phyloP scores from a whole-genome alignment of 2,888 invertebrate genomes.

The Polylopha cassiicola region DNA sequence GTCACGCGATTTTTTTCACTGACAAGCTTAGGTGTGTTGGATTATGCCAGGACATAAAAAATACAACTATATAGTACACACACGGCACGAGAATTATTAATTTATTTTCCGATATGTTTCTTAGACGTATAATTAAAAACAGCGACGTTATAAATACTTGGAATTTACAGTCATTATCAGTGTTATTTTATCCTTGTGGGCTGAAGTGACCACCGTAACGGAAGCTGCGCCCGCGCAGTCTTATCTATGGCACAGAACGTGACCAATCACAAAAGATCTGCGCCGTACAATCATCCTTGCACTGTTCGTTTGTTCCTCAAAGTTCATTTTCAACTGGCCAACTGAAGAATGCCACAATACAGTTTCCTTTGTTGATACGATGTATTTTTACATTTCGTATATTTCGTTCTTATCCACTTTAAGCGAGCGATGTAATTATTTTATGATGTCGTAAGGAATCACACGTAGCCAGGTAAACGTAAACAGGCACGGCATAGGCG shows the following conservation, averaged over 20 bases:
- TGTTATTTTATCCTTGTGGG: constrained; percentile 38
- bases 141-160: constrained; percentile 23
- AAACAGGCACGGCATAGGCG: constrained; percentile 61
- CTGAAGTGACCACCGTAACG: constrained; percentile 43
- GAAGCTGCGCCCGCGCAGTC: constrained; percentile 47
- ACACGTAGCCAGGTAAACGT: constrained; percentile 34
- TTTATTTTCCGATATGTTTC: not conserved
- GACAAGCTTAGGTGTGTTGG: constrained; percentile 7
- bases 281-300: constrained; percentile 34
- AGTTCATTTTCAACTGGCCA: constrained; percentile 38
- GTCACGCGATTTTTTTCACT: constrained; percentile 58
- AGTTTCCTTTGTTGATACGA: constrained; percentile 22
- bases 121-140: not conserved
- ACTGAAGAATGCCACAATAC: constrained; percentile 29
- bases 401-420: constrained; percentile 10
- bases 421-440: constrained; percentile 10
- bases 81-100: too few relatives aligned
- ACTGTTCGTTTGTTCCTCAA: constrained; percentile 39
- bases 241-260: constrained; percentile 53
- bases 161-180: constrained; percentile 32
- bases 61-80: too few relatives aligned
- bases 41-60: too few relatives aligned
- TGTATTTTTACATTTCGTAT: too few relatives aligned
- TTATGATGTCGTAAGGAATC: constrained; percentile 38
- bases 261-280: constrained; percentile 49